phyloP scores from a whole-genome alignment of 53 echinoderm and acorn worm species.

The Pentamera pediparva region DNA sequence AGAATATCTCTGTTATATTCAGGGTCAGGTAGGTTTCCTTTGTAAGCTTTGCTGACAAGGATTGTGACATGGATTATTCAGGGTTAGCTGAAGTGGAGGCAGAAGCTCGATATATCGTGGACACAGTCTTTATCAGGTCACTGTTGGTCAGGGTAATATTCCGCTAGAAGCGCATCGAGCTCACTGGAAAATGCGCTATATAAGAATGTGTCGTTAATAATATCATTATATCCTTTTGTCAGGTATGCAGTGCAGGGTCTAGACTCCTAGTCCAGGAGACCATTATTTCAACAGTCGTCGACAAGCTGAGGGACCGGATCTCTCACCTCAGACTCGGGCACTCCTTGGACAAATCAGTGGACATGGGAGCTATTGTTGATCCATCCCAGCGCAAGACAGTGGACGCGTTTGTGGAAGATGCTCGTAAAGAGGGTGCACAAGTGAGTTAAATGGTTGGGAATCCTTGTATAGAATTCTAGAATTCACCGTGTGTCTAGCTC shows the following conservation, averaged over 20 bases:
- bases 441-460: no score
- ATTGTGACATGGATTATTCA: no score
- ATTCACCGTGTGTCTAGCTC: no score
- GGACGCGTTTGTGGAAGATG: constrained; percentile 82
- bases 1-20: no score
- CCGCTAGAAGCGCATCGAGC: background rate
- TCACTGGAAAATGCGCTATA: no score
- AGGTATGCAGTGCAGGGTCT: constrained; percentile 99
- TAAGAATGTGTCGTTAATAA: background rate
- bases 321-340: constrained; percentile 80
- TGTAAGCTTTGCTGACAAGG: no score
- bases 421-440: constrained; percentile 86
- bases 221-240: background rate
- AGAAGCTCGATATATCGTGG: no score
- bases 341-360: constrained; percentile 97
- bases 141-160: no score
- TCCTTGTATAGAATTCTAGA: no score
- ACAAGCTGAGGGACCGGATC: constrained; percentile 78
- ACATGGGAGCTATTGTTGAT: constrained; percentile 93
- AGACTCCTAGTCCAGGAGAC: constrained; percentile 88
- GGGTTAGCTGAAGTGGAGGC: no score
- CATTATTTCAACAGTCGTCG: constrained; percentile 55
- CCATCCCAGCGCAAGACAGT: constrained; percentile 83
- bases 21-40: no score
- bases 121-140: no score